Evolutionary conservation across 2,888 invertebrate species (phyloP).

Genomic region (Scaptomyza caliginosa): DNA sequence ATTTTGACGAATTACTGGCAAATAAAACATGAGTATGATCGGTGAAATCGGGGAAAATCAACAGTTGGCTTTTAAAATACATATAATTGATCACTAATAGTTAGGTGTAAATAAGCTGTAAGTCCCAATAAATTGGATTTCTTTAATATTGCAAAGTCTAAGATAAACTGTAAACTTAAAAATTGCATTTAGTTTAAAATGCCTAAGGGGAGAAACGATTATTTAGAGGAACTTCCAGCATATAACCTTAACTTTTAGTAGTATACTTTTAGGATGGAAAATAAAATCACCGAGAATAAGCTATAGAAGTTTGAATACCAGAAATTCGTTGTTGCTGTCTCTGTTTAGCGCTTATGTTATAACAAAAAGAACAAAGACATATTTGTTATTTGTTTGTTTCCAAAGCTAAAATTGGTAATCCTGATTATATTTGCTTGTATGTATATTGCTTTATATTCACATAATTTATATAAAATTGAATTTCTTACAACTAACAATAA

Average conservation of each 20-base stretch:
- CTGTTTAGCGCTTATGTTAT: no score
- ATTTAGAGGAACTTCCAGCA: not conserved
- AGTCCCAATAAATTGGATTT: no score
- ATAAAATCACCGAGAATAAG: not conserved
- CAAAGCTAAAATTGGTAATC: not conserved
- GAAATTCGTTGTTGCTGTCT: no score
- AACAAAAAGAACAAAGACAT: not conserved
- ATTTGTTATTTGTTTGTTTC: not conserved
- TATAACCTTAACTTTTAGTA: not conserved
- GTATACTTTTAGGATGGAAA: not conserved
- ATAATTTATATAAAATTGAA: not conserved
- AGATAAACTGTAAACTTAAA: no score
- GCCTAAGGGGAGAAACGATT: not conserved
- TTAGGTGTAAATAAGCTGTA: no score
- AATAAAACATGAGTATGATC: slow-evolving; percentile 18
- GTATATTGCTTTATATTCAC: slow-evolving; percentile 6
- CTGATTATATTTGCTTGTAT: not conserved
- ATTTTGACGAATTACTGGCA: slow-evolving; percentile 36
- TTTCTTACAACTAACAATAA: not conserved
- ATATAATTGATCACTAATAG: no score
- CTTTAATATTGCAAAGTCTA: no score
- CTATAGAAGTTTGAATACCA: no score
- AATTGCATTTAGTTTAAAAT: no score
- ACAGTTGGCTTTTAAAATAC: no score
- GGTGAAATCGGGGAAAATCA: not conserved